Percentiles rank a stretch among this genome's conserved stretches.
These are phyloP conservation scores for Allobates femoralis DNA, from an alignment of 2,797 vertebrate species.

Conservation along the genomic window DNA sequence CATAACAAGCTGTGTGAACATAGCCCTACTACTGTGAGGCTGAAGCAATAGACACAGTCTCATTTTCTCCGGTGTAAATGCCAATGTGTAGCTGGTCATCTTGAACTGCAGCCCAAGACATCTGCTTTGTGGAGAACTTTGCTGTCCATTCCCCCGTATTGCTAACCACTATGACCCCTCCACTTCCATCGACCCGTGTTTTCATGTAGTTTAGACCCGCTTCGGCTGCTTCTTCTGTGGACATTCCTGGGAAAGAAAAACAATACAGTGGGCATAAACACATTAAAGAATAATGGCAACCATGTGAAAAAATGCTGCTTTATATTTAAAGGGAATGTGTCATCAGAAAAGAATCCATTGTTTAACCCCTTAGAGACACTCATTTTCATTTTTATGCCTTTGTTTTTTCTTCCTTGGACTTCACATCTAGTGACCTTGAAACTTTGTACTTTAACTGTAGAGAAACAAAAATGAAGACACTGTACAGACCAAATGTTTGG, in stretches of 20 bases:
- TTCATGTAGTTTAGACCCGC: conserved; percentile 84
- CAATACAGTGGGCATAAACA: too few relatives aligned
- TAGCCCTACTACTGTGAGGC: background rate
- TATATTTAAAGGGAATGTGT: too few relatives aligned
- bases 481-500: too few relatives aligned
- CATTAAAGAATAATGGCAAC: background rate
- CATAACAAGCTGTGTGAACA: too few relatives aligned
- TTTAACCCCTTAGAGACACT: too few relatives aligned
- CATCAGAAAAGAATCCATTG: too few relatives aligned
- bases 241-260: conserved; percentile 79
- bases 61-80: conserved; percentile 73
- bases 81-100: conserved; percentile 81
- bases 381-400: too few relatives aligned
- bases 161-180: conserved; percentile 86
- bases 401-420: too few relatives aligned
- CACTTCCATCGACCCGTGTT: conserved; percentile 81
- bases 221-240: conserved; percentile 81
- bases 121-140: conserved; percentile 84
- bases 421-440: too few relatives aligned
- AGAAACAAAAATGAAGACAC: too few relatives aligned
- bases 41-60: background rate
- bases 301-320: background rate
- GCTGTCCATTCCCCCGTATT: conserved; percentile 85
- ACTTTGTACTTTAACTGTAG: too few relatives aligned
- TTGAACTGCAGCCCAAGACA: conserved; percentile 90